Conservation (phyloP, 2,888 invertebrate species). For the Stegophylla sp. region DNA sequence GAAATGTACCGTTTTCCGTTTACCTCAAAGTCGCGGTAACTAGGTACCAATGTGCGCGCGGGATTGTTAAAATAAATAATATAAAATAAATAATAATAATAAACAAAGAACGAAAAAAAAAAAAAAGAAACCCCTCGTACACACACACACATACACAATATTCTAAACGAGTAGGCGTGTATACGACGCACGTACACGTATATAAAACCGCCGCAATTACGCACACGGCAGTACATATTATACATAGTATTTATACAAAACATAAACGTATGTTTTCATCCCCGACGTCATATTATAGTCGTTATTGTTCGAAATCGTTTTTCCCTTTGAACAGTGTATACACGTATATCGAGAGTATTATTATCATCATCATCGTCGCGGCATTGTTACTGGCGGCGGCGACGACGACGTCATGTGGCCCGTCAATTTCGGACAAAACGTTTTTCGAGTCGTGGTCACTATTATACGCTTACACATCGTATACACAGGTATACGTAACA, state of each 20-base stretch:
- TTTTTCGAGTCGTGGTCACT: constrained; percentile 30
- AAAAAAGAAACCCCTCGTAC: not conserved
- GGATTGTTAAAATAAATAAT: too few relatives aligned
- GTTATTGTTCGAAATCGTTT: constrained; percentile 17
- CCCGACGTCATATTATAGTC: not conserved
- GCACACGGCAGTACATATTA: not conserved
- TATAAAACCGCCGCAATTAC: constrained; percentile 33
- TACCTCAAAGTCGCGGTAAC: constrained; percentile 3
- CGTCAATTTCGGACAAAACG: constrained; percentile 5
- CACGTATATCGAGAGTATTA: not conserved
- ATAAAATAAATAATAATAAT: not conserved
- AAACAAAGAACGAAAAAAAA: not conserved
- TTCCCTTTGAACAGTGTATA: not conserved
- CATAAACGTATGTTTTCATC: not conserved
- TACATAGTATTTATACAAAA: too few relatives aligned
- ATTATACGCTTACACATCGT: not conserved
- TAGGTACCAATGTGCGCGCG: too few relatives aligned
- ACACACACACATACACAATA: not conserved
- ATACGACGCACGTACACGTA: too few relatives aligned
- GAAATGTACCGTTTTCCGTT: constrained; percentile 28
- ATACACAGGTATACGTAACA: not conserved
- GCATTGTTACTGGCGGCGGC: not conserved
- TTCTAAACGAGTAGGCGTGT: constrained; percentile 20
- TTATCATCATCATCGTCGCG: not conserved
- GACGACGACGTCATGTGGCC: constrained; percentile 22